Evolutionary conservation across 2,888 invertebrate species (phyloP).

Genomic region (Entomobrya proxima): DNA sequence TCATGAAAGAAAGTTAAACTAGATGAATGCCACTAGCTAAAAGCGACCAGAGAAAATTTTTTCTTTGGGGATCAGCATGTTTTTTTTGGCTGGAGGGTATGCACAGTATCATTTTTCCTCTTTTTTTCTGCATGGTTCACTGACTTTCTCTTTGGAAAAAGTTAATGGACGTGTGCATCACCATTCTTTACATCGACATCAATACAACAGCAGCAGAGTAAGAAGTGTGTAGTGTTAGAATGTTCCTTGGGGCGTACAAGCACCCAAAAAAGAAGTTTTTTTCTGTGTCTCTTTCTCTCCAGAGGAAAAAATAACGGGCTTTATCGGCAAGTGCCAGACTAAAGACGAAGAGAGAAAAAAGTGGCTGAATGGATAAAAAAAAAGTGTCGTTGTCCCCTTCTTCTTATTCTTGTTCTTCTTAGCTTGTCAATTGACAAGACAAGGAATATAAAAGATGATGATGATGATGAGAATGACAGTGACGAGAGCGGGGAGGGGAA

Average conservation of each 20-base stretch:
- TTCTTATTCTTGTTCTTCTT: no score
- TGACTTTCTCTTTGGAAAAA: slow-evolving; percentile 46
- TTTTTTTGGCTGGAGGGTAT: no score
- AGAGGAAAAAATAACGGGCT: background rate
- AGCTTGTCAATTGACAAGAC: no score
- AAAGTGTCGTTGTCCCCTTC: background rate
- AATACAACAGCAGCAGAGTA: background rate
- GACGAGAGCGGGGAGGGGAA: no score
- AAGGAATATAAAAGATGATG: no score
- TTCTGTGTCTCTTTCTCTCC: background rate
- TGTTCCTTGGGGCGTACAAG: background rate
- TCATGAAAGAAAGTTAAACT: no score
- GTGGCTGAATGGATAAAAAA: background rate
- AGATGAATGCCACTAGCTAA: no score
- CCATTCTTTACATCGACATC: background rate
- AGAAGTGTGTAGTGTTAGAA: no score
- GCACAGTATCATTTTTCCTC: slow-evolving; percentile 19
- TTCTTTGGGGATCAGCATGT: no score
- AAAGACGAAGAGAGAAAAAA: background rate
- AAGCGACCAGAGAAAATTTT: no score
- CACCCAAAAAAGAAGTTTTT: background rate
- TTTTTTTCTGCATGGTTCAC: slow-evolving; percentile 21
- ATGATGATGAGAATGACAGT: no score
- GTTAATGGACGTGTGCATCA: background rate
- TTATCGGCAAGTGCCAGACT: background rate